Evolutionary conservation across 2,888 invertebrate genomes (phyloP).

Genomic region (Andrena fulva): DNA sequence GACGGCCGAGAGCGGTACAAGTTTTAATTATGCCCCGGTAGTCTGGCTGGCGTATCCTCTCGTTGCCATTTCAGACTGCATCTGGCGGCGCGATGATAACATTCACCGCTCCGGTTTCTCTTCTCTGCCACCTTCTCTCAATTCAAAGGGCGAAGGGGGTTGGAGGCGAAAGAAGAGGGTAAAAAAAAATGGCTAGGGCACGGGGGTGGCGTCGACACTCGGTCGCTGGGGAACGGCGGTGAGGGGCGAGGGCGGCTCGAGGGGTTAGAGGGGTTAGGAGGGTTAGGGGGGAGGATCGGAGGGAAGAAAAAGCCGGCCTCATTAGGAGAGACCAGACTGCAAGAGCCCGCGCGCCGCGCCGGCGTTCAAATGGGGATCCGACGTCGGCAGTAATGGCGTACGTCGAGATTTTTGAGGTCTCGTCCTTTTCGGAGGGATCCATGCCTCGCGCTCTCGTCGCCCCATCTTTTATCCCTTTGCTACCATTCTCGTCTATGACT

Average conservation of each 20-base stretch:
- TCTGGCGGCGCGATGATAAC: conserved; percentile 78
- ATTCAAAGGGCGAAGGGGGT: conserved; percentile 70
- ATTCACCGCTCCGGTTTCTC: conserved; percentile 68
- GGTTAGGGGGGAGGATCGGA: conserved; percentile 50
- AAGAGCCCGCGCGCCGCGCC: conserved; percentile 49
- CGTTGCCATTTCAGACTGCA: conserved; percentile 73
- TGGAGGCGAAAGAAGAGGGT: conserved; percentile 23
- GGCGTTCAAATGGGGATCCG: conserved; percentile 77
- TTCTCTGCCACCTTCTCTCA: conserved; percentile 64
- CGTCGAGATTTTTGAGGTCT: conserved; percentile 73
- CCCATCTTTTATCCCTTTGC: neutral
- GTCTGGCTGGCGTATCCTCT: conserved; percentile 65
- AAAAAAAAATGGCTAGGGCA: conserved; percentile 19
- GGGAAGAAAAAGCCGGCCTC: conserved; percentile 78
- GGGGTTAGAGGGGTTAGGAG: neutral
- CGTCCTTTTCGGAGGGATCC: conserved; percentile 62
- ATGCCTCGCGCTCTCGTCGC: neutral
- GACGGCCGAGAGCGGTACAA: conserved; percentile 59
- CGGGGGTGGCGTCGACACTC: conserved; percentile 3
- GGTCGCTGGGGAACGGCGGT: neutral
- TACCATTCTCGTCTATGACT: conserved; percentile 12
- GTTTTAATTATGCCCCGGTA: conserved; percentile 79
- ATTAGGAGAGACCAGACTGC: conserved; percentile 78
- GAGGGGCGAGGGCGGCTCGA: neutral
- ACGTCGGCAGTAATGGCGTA: conserved; percentile 71